phyloP scores from a whole-genome alignment of 2,113 vertebrate genomes.

The Todiramphus chloris region DNA sequence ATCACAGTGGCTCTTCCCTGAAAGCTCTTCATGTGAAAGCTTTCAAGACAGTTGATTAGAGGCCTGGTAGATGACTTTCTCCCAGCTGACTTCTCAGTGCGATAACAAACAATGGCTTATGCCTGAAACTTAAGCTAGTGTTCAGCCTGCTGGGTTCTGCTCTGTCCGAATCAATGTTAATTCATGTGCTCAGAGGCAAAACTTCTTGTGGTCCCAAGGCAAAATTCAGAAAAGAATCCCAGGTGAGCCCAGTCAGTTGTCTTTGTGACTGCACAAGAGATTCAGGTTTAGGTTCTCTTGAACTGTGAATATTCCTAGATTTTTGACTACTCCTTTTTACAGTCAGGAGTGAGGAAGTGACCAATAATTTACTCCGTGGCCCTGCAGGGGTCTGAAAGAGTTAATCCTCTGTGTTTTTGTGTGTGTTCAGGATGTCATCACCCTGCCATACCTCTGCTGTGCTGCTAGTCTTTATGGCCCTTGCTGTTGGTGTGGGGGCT shows the following conservation, averaged over 20 bases:
- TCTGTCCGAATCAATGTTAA: neutral
- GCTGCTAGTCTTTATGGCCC: conserved; percentile 39
- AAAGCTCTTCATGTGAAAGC: neutral
- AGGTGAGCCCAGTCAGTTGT: accelerated
- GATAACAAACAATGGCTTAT: neutral
- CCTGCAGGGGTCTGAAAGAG: neutral
- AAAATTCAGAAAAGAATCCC: neutral
- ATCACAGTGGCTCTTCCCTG: neutral
- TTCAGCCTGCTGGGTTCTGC: neutral
- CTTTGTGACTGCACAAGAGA: neutral
- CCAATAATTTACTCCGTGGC: neutral
- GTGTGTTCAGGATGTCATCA: conserved; percentile 67
- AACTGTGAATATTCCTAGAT: neutral
- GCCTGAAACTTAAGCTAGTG: neutral
- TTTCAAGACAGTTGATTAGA: neutral
- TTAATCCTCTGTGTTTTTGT: neutral
- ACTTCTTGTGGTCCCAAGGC: neutral
- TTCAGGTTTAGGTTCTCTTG: neutral
- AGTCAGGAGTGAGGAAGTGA: neutral
- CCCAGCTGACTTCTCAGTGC: neutral
- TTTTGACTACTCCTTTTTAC: neutral
- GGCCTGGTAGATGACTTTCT: neutral
- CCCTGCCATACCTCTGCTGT: conserved; percentile 17
- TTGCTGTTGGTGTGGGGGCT: neutral
- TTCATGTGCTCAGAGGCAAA: neutral